Evolutionary conservation across 2,797 vertebrate species (phyloP), one percentile per base, ranked within the genome.

Genomic region (Neomorphus geoffroyi): DNA sequence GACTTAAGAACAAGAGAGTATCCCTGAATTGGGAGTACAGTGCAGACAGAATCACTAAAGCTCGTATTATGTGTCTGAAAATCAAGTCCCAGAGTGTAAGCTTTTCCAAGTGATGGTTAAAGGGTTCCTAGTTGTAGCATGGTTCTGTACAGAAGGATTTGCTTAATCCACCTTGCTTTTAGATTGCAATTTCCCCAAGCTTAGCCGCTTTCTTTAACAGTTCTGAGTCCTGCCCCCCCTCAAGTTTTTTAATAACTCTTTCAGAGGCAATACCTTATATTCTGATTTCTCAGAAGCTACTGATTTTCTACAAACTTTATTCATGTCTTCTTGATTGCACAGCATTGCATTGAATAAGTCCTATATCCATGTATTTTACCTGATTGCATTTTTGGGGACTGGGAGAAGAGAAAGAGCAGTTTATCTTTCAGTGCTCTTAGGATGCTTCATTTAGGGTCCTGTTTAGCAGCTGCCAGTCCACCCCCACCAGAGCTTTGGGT

Each of bases 81-180:
- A 96, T 88, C 85, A 10, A 96, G 95, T 88, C 94, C 94, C 87
- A 85, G 93, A 96, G 94, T 75, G 5, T 95, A 80, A 95, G 96
- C 96, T 90, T 92, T 95, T 95, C 88, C 43, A 0, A 93, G 93
- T 84, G 88, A 97, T 96, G 95, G 96, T 96, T 96, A 95, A 80
- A 96, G 90, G 92, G 94, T 92, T 97, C 96, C 95, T 94, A 95
- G 77, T 80, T 96, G 93, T 92, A 93, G 85, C 94, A 92, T 82
- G 94, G 94, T 86, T 96, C 95, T 96, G 77, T 97, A 95, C 93
- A 97, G 96, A 96, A 95, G 95, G 94, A 96, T 96, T 96, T 97
- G 95, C 94, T 96, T 96, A 96, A 95, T 94, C 96, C 90, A 93
- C 96, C 94, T 96, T 96, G 94, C 96, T 95, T 94, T 96, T 94